Percentiles rank a stretch among this genome's conserved stretches.
Evolutionary conservation across 2,113 vertebrate species (phyloP).

Genomic region (Rhynchomys soricoides): DNA sequence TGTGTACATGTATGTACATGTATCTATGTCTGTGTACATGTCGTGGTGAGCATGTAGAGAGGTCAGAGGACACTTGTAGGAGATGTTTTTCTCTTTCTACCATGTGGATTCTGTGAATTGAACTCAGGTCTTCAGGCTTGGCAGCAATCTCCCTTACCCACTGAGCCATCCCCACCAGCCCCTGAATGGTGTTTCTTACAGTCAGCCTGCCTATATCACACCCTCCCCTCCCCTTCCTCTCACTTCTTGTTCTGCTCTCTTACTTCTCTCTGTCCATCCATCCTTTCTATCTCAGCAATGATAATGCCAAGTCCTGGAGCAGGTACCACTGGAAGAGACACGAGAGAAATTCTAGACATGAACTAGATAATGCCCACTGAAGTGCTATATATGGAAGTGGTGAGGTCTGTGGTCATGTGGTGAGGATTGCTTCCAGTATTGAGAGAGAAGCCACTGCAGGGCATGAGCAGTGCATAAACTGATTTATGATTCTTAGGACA

Average conservation of each 20-base stretch:
- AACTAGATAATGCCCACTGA: not conserved
- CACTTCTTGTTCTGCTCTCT: not conserved
- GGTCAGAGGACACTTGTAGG: not conserved
- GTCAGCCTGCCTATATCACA: not conserved
- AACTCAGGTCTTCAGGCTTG: not conserved
- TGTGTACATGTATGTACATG: no score
- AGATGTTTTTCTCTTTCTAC: not conserved
- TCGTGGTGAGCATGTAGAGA: not conserved
- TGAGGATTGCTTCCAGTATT: not conserved
- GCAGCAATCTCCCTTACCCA: not conserved
- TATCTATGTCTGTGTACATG: not conserved
- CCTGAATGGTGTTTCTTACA: not conserved
- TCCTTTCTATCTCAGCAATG: not conserved
- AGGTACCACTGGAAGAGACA: not conserved
- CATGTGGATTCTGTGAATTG: not conserved
- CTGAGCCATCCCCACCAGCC: not conserved
- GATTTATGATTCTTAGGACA: not conserved
- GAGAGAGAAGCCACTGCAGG: not conserved
- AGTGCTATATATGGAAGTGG: not conserved
- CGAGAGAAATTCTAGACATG: not conserved
- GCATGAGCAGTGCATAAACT: not conserved
- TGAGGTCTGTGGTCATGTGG: not conserved
- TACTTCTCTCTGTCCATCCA: not conserved
- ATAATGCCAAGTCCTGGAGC: not conserved
- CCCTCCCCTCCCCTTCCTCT: no score